A percentile compares a stretch with the other conserved stretches of the same genome.
phyloP scores from a whole-genome alignment of 1,140 invertebrate species.

The Ylistrum balloti region DNA sequence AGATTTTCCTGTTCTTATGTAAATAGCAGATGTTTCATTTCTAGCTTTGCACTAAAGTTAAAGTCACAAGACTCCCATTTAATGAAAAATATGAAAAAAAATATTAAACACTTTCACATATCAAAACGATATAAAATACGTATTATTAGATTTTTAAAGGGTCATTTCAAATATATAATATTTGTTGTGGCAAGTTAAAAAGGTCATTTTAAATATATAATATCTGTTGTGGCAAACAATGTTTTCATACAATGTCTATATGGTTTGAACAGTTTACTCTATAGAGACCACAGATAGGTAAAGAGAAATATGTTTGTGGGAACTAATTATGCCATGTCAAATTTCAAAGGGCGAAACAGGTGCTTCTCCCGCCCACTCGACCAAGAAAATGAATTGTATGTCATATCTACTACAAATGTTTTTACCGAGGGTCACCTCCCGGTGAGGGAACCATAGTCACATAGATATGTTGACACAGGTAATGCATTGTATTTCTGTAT shows the following conservation, averaged over 20 bases:
- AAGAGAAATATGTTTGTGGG: not conserved
- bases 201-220: not conserved
- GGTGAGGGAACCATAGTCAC: not conserved
- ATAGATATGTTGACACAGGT: conserved; percentile 31
- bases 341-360: conserved; percentile 14
- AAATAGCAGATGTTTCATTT: too few relatives aligned
- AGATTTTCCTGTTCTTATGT: too few relatives aligned
- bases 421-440: not conserved
- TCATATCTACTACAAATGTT: not conserved
- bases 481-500: not conserved
- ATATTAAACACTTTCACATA: too few relatives aligned
- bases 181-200: not conserved
- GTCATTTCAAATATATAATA: not conserved
- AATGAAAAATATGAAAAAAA: too few relatives aligned
- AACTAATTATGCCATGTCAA: conserved; percentile 28
- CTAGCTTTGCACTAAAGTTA: too few relatives aligned
- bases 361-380: not conserved
- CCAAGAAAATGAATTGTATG: conserved; percentile 5
- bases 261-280: not conserved
- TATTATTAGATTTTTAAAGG: too few relatives aligned
- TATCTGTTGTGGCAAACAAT: not conserved
- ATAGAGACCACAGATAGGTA: not conserved
- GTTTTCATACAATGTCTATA: not conserved
- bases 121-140: too few relatives aligned
- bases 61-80: too few relatives aligned